Conservation (phyloP, 2,113 vertebrate species). For the Semnopithecus entellus region DNA sequence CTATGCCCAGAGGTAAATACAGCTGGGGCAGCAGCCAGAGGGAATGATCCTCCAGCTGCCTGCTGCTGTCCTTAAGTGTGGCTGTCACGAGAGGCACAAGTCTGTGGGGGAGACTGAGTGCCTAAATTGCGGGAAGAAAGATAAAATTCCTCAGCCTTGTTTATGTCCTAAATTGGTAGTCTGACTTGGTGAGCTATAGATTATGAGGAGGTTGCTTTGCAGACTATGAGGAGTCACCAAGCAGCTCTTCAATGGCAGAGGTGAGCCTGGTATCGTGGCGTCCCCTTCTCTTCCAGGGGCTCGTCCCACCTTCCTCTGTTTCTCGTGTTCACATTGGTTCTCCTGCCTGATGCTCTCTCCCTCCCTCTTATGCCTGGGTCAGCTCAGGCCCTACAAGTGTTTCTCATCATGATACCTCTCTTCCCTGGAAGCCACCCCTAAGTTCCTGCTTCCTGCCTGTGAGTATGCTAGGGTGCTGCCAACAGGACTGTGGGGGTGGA, state of each 20-base stretch:
- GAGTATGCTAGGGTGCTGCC: background rate
- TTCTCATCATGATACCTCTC: background rate
- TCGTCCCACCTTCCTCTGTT: background rate
- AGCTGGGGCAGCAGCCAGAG: background rate
- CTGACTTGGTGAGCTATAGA: background rate
- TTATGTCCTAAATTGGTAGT: background rate
- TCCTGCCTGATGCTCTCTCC: background rate
- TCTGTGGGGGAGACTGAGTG: background rate
- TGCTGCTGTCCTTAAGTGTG: background rate
- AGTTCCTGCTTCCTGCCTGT: background rate
- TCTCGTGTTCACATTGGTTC: background rate
- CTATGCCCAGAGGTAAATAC: background rate
- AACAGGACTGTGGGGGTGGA: background rate
- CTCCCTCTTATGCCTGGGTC: background rate
- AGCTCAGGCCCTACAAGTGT: background rate
- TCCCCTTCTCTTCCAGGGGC: accelerated
- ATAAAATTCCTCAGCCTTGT: background rate
- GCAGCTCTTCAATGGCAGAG: background rate
- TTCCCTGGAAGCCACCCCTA: background rate
- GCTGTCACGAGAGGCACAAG: background rate
- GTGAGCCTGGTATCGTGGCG: accelerated
- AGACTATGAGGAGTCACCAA: background rate
- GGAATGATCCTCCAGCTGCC: background rate
- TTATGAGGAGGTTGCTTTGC: no score
- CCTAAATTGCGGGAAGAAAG: background rate